Conservation (phyloP, 1,140 invertebrate species). For the Pissodes strobi region DNA sequence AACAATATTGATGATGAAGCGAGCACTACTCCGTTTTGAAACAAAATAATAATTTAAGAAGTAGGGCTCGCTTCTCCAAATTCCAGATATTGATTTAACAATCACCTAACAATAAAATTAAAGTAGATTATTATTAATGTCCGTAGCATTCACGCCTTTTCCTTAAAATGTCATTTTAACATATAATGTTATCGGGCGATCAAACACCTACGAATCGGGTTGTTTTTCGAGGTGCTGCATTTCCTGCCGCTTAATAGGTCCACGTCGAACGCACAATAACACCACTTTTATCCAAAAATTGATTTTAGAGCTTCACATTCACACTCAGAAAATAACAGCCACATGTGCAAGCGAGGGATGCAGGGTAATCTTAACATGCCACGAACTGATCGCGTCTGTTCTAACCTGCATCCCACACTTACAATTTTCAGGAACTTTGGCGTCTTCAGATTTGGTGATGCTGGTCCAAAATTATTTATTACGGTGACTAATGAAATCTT, state of each 20-base stretch:
- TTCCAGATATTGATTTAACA: slow-evolving; percentile 54
- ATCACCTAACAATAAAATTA: slow-evolving; percentile 55
- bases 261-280: slow-evolving; percentile 17
- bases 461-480: slow-evolving; percentile 13
- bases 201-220: slow-evolving; percentile 2
- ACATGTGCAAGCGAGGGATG: slow-evolving; percentile 38
- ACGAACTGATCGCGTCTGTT: too few species aligned
- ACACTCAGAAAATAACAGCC: slow-evolving; percentile 49
- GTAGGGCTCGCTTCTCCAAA: slow-evolving; percentile 18
- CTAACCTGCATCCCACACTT: slow-evolving; percentile 14
- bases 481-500: too few species aligned
- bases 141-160: slow-evolving; percentile 45
- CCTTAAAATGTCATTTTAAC: slow-evolving; percentile 17
- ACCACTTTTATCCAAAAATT: slow-evolving; percentile 9
- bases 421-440: slow-evolving; percentile 25
- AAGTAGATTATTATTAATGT: slow-evolving; percentile 53
- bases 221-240: slow-evolving; percentile 1
- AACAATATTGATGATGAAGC: slow-evolving; percentile 34
- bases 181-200: slow-evolving; percentile 15
- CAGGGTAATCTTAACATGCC: too few species aligned
- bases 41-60: slow-evolving; percentile 45
- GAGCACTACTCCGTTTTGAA: slow-evolving; percentile 30
- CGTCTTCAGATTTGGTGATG: slow-evolving; percentile 16
- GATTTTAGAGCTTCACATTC: slow-evolving; percentile 51
- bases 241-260: slow-evolving; percentile 8